Percentiles rank a stretch among this genome's conserved stretches.
Evolutionary conservation across 2,888 invertebrate genomes (phyloP).

Genomic region (Pollenia griseotomentosa): DNA sequence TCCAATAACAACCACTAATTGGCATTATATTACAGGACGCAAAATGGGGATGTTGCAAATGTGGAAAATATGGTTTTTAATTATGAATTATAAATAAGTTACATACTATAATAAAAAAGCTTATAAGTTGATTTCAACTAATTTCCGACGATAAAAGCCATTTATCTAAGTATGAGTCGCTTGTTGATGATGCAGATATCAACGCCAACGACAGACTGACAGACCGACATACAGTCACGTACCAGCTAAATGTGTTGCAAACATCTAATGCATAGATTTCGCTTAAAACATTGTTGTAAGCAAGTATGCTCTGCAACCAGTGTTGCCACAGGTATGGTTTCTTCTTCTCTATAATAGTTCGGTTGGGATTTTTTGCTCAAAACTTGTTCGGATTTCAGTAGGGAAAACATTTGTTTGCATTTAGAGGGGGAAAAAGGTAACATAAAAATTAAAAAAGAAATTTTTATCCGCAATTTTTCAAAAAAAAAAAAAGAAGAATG

Average conservation of each 20-base stretch:
- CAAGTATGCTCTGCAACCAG: too few species aligned
- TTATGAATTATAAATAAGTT: constrained; percentile 12
- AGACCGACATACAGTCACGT: neutral
- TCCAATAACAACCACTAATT: neutral
- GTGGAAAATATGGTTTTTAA: neutral
- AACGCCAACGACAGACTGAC: neutral
- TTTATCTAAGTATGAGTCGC: neutral
- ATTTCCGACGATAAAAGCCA: constrained; percentile 27
- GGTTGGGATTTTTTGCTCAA: too few species aligned
- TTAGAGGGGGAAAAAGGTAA: neutral
- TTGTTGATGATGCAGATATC: neutral
- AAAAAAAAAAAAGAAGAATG: neutral
- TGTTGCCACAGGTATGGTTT: too few species aligned
- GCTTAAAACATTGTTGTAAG: too few species aligned
- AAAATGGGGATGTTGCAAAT: neutral
- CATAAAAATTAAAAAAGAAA: neutral
- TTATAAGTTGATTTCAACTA: constrained; percentile 45
- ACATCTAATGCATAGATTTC: too few species aligned
- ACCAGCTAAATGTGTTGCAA: neutral
- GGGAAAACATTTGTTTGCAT: too few species aligned
- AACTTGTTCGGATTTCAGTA: too few species aligned
- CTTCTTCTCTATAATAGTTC: too few species aligned
- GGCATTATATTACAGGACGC: neutral
- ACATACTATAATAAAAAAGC: neutral
- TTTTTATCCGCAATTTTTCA: neutral